Conservation (phyloP, 2,888 invertebrate species). For the Pollenia griseotomentosa region DNA sequence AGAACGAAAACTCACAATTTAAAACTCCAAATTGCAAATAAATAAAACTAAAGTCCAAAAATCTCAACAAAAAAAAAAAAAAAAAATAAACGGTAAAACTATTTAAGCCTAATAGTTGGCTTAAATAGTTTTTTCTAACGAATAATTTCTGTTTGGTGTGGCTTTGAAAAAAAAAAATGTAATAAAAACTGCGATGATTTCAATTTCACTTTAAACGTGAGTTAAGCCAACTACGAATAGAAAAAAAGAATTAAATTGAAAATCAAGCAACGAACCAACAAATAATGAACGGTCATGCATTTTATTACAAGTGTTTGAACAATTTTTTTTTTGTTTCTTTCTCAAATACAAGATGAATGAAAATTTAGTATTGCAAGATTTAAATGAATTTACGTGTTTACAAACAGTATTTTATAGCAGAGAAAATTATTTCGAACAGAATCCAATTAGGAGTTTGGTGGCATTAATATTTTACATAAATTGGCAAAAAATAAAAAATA, state of each 20-base stretch:
- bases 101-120: constrained; percentile 52
- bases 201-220: constrained; percentile 66
- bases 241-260: background rate
- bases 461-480: background rate
- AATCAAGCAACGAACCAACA: constrained; percentile 32
- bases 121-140: constrained; percentile 32
- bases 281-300: constrained; percentile 57
- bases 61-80: background rate
- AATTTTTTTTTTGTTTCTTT: background rate
- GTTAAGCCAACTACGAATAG: constrained; percentile 19
- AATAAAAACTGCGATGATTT: constrained; percentile 39
- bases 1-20: constrained; percentile 24
- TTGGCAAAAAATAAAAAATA: too few species aligned
- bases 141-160: constrained; percentile 30
- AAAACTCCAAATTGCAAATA: constrained; percentile 38
- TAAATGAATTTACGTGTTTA: constrained; percentile 39
- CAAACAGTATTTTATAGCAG: background rate
- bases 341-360: background rate
- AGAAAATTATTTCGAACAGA: background rate
- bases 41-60: constrained; percentile 20
- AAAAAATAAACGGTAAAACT: constrained; percentile 3
- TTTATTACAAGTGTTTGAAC: constrained; percentile 48
- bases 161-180: background rate
- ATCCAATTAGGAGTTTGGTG: background rate
- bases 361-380: constrained; percentile 5